Evolutionary conservation across 2,888 invertebrate genomes (phyloP).

Genomic region (Pristionchus entomophagus): DNA sequence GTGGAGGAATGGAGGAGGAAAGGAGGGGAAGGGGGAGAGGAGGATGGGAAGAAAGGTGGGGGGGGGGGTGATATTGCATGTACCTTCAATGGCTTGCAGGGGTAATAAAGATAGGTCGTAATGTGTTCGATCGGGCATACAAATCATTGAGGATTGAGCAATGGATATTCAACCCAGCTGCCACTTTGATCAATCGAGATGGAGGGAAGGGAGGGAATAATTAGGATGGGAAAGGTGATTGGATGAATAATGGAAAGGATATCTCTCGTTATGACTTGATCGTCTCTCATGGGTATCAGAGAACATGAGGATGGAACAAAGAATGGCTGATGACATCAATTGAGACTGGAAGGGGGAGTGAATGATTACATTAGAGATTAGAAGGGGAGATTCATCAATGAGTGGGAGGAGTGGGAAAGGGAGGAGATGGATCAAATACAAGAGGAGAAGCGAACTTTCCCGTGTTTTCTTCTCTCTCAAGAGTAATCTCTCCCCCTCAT

Average conservation of each 20-base stretch:
- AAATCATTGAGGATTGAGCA: neutral
- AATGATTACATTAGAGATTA: slow-evolving; percentile 43
- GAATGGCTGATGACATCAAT: slow-evolving; percentile 40
- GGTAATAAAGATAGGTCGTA: neutral
- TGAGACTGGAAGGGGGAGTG: neutral
- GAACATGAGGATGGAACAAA: slow-evolving; percentile 19
- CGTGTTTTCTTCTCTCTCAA: neutral
- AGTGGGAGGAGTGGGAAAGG: slow-evolving; percentile 23
- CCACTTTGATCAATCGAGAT: neutral
- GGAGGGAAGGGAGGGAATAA: neutral
- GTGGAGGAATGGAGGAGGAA: neutral
- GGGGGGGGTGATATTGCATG: neutral
- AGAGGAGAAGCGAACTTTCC: neutral
- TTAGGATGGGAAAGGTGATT: neutral
- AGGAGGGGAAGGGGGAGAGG: neutral
- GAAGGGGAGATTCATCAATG: neutral
- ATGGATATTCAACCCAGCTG: slow-evolving; percentile 2
- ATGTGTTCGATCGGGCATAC: neutral
- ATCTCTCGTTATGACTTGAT: neutral
- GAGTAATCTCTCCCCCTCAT: neutral
- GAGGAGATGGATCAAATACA: slow-evolving; percentile 32
- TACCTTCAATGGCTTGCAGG: slow-evolving; percentile 17
- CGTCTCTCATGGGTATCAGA: neutral
- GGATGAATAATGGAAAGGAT: neutral
- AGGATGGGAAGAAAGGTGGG: neutral